Evolutionary conservation across 2,797 vertebrate species (phyloP).

Genomic region (Heliangelus exortis): DNA sequence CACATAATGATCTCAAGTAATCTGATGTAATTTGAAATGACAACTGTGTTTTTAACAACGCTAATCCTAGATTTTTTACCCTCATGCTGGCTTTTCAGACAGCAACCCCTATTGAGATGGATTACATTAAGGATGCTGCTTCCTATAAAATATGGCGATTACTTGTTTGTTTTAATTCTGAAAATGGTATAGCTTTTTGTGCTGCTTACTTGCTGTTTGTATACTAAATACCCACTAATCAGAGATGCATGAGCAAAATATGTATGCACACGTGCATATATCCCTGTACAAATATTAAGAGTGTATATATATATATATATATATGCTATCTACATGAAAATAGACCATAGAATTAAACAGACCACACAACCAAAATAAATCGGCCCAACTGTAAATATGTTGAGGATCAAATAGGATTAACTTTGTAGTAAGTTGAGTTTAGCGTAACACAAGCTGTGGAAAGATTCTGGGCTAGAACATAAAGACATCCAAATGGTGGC

Average conservation of each 20-base stretch:
- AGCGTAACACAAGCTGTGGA: slow-evolving; percentile 60
- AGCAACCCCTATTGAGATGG: background rate
- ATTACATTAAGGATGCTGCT: background rate
- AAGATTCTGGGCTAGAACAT: slow-evolving; percentile 69
- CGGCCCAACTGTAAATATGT: background rate
- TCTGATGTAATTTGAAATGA: background rate
- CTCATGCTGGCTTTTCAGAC: background rate
- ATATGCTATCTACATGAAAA: background rate
- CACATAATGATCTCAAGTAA: background rate
- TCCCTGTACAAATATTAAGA: background rate
- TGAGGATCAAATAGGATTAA: slow-evolving; percentile 44
- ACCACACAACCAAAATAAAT: background rate
- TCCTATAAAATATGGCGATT: background rate
- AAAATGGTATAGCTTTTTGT: background rate
- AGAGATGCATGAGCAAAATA: background rate
- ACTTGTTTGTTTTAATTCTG: background rate
- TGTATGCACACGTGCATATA: background rate
- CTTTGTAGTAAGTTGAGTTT: slow-evolving; percentile 53
- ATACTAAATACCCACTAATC: background rate
- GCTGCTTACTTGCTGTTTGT: background rate
- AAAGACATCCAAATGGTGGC: slow-evolving; percentile 69
- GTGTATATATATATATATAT: background rate
- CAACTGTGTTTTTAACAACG: background rate
- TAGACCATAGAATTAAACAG: background rate
- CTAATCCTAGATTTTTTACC: background rate